A percentile compares a stretch with the other conserved stretches of the same genome.
Conservation (phyloP, 2,888 invertebrate genomes). For the Athripsodes cinereus region DNA sequence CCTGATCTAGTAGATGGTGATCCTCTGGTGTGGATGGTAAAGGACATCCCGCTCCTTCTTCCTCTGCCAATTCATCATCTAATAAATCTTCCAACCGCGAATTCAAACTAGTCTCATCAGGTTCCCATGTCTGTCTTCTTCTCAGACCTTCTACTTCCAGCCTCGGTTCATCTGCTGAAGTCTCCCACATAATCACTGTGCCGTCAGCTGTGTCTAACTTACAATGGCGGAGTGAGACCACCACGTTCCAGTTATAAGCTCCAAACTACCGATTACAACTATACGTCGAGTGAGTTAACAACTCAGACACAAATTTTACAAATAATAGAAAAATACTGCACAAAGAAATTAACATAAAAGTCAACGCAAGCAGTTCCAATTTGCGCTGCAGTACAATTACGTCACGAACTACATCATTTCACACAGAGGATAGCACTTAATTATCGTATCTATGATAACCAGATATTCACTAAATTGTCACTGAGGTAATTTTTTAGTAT, state of each 20-base stretch:
- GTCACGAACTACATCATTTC: slow-evolving; percentile 16
- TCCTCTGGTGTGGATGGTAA: slow-evolving; percentile 83
- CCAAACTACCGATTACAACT: not conserved
- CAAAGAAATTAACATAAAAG: not conserved
- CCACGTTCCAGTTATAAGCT: not conserved
- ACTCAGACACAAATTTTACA: no score
- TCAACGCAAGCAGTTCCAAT: slow-evolving; percentile 12
- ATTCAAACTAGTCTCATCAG: slow-evolving; percentile 45
- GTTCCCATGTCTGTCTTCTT: slow-evolving; percentile 48
- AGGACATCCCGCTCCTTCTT: slow-evolving; percentile 79
- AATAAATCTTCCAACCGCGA: slow-evolving; percentile 46
- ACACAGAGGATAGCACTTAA: not conserved
- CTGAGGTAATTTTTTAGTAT: no score
- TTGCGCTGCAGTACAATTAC: slow-evolving; percentile 19
- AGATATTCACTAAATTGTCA: no score
- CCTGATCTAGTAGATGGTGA: slow-evolving; percentile 74
- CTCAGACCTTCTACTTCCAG: slow-evolving; percentile 47
- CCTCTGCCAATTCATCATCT: slow-evolving; percentile 51
- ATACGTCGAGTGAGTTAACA: no score
- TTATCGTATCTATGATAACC: no score
- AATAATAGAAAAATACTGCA: not conserved
- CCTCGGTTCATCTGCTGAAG: slow-evolving; percentile 43
- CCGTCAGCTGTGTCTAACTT: slow-evolving; percentile 18
- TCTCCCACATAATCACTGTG: slow-evolving; percentile 41
- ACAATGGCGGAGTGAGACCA: slow-evolving; percentile 20